Conservation (phyloP, 1,140 invertebrate species). For the Periplaneta americana region DNA sequence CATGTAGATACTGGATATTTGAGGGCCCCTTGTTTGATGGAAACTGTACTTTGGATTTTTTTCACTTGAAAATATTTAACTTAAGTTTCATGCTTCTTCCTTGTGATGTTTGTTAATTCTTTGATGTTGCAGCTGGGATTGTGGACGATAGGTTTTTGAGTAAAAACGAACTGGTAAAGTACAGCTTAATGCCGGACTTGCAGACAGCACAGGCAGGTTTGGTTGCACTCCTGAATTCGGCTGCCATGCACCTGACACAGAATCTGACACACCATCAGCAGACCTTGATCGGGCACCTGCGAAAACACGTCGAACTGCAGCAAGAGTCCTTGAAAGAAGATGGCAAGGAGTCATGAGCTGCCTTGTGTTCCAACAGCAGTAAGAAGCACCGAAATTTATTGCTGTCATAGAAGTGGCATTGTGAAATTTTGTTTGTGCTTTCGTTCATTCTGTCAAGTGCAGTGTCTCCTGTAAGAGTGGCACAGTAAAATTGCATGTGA, state of each 20-base stretch:
- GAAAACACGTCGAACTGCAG: slow-evolving; percentile 6
- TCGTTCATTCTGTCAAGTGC: too few relatives aligned
- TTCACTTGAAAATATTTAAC: too few relatives aligned
- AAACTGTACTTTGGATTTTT: too few relatives aligned
- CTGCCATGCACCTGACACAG: slow-evolving; percentile 10
- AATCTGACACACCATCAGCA: slow-evolving; percentile 21
- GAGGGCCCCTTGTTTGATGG: too few relatives aligned
- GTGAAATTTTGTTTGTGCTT: too few relatives aligned
- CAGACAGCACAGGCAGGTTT: slow-evolving; percentile 24
- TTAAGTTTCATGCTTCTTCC: too few relatives aligned
- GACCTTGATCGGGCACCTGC: slow-evolving; percentile 16
- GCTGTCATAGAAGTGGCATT: too few relatives aligned
- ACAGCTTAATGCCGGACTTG: slow-evolving; percentile 24
- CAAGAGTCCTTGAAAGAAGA: background rate
- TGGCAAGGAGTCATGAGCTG: background rate
- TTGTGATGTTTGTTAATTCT: background rate
- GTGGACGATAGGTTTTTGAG: slow-evolving; percentile 26
- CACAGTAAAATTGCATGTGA: too few relatives aligned
- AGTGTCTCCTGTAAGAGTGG: too few relatives aligned
- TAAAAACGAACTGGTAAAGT: slow-evolving; percentile 23
- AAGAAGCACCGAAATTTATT: too few relatives aligned
- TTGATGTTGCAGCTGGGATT: slow-evolving; percentile 25
- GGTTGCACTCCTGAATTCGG: slow-evolving; percentile 21
- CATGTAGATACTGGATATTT: too few relatives aligned
- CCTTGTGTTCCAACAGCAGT: too few relatives aligned